A percentile compares a stretch with the other conserved stretches of the same genome.
Conservation (phyloP, 2,888 invertebrate genomes). For the Escarpia spicata region DNA sequence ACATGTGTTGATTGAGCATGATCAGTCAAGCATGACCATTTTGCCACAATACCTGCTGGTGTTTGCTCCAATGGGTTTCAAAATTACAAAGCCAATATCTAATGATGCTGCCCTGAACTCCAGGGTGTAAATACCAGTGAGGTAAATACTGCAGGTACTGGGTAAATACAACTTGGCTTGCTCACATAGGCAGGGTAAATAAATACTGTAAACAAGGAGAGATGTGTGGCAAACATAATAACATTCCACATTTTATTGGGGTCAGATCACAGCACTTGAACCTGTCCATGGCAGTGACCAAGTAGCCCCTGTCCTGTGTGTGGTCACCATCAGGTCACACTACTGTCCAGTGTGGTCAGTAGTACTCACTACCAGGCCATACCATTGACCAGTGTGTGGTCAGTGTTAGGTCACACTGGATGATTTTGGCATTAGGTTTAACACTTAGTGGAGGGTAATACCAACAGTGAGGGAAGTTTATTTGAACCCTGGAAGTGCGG, state of each 20-base stretch:
- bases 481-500: too few species aligned
- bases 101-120: neutral
- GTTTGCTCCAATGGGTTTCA: neutral
- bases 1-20: too few species aligned
- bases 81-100: neutral
- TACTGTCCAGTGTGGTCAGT: neutral
- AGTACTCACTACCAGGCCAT: neutral
- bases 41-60: neutral
- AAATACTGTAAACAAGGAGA: neutral
- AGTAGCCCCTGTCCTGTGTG: too few species aligned
- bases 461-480: too few species aligned
- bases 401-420: neutral
- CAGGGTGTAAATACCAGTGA: neutral
- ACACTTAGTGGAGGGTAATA: too few species aligned
- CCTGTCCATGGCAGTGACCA: too few species aligned
- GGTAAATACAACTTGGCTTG: neutral
- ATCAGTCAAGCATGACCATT: too few species aligned
- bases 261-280: neutral
- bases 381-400: too few species aligned
- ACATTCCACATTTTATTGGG: neutral
- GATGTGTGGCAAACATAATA: neutral
- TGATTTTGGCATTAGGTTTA: too few species aligned
- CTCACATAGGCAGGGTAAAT: neutral
- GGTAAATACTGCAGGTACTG: neutral
- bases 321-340: neutral